Percentiles rank a stretch among this genome's conserved stretches.
Conservation (phyloP, 2,113 vertebrate genomes). For the human (Homo sapiens) region DNA sequence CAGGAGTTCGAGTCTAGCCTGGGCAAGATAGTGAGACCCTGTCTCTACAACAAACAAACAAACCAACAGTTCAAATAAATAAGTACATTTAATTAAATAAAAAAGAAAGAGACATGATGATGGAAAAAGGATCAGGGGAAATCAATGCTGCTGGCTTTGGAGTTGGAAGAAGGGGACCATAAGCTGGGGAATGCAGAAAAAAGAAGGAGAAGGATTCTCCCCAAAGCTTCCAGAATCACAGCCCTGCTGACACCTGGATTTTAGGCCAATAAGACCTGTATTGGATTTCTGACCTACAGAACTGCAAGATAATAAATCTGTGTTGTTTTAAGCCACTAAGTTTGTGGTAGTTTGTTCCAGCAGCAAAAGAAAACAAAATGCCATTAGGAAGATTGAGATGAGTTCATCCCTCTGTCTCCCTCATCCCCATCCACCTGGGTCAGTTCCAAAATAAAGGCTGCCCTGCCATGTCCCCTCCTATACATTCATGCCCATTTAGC, state of each 20-base stretch:
- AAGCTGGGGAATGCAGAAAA: background rate
- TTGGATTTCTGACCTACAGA: background rate
- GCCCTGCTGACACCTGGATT: background rate
- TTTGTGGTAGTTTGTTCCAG: background rate
- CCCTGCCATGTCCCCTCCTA: background rate
- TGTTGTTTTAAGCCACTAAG: background rate
- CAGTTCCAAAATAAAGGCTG: background rate
- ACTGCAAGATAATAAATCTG: background rate
- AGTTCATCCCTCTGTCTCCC: background rate
- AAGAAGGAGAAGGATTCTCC: background rate
- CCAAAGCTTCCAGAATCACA: background rate
- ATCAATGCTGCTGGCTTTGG: background rate
- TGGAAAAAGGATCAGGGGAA: background rate
- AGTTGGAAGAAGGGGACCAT: background rate
- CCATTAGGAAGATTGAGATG: background rate
- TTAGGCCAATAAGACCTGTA: background rate
- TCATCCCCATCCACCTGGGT: background rate
- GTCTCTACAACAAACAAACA: too few relatives aligned
- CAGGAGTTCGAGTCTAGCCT: too few relatives aligned
- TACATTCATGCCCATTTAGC: background rate
- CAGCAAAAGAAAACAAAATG: background rate
- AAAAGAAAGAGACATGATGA: too few relatives aligned
- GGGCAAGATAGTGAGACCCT: too few relatives aligned
- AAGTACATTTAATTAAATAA: too few relatives aligned
- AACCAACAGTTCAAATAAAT: too few relatives aligned